Evolutionary conservation across 2,888 invertebrate genomes (phyloP).

Genomic region (Camptogramma bilineatum): DNA sequence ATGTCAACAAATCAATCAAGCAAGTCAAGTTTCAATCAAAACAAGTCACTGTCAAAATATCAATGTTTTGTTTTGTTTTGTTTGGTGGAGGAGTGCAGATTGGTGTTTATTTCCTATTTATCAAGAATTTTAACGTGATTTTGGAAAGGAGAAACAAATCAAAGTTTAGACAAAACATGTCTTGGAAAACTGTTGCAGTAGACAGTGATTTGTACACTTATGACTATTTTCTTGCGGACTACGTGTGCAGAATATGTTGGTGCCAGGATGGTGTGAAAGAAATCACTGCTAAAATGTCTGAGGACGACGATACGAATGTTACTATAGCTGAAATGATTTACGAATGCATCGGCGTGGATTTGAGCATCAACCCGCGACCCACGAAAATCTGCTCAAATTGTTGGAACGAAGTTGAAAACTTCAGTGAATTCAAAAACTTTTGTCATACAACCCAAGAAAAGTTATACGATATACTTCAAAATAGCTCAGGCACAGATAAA

Average conservation of each 20-base stretch:
- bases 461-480: conserved; percentile 55
- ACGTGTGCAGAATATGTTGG: conserved; percentile 75
- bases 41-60: no score
- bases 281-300: conserved; percentile 44
- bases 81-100: no score
- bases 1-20: no score
- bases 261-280: conserved; percentile 55
- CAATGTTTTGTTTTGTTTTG: no score
- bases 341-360: conserved; percentile 63
- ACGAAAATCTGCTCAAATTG: conserved; percentile 66
- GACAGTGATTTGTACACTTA: conserved; percentile 57
- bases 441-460: conserved; percentile 62
- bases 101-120: no score
- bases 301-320: conserved; percentile 39
- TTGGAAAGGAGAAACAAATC: no score
- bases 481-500: conserved; percentile 21
- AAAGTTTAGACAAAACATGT: conserved; percentile 38
- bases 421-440: conserved; percentile 65
- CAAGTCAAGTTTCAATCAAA: no score
- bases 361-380: conserved; percentile 51
- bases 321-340: conserved; percentile 59
- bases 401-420: conserved; percentile 59
- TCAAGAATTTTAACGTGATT: no score
- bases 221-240: conserved; percentile 66
- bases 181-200: conserved; percentile 44